These are phyloP conservation scores for Nasonia oneida DNA, from an alignment of 2,888 invertebrate species.

Conservation along the genomic window DNA sequence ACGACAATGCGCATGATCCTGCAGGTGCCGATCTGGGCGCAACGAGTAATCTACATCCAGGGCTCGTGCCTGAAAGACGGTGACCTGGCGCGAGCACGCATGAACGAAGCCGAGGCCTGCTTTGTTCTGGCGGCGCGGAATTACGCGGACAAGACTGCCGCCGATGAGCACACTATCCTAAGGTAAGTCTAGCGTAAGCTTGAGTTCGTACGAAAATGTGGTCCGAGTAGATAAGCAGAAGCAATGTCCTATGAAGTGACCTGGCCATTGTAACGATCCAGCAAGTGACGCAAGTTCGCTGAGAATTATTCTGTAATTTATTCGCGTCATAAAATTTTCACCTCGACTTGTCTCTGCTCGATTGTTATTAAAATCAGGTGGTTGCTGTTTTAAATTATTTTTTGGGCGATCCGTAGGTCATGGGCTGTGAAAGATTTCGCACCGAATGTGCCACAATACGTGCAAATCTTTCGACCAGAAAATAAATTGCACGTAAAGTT, in stretches of 20 bases:
- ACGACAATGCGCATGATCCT: constrained; percentile 99
- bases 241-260: background rate
- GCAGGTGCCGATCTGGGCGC: constrained; percentile 98
- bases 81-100: constrained; percentile 95
- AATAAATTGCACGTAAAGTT: constrained; percentile 99
- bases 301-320: background rate
- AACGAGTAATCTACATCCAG: constrained; percentile 95
- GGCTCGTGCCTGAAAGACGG: constrained; percentile 98
- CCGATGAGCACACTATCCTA: constrained; percentile 89
- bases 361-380: too few relatives aligned
- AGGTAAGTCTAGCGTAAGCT: constrained; percentile 77
- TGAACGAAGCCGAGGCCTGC: constrained; percentile 98
- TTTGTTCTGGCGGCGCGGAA: constrained; percentile 97
- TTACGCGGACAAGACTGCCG: constrained; percentile 97
- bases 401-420: constrained; percentile 82
- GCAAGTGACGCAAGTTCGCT: background rate
- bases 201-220: constrained; percentile 31
- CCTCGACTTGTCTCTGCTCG: background rate
- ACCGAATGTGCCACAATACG: constrained; percentile 97
- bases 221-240: constrained; percentile 28
- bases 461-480: constrained; percentile 98
- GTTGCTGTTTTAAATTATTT: background rate
- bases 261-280: background rate
- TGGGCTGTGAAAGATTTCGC: constrained; percentile 99
- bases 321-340: background rate